phyloP scores from a whole-genome alignment of 1,140 invertebrate species.

The Reticulitermes speratus region DNA sequence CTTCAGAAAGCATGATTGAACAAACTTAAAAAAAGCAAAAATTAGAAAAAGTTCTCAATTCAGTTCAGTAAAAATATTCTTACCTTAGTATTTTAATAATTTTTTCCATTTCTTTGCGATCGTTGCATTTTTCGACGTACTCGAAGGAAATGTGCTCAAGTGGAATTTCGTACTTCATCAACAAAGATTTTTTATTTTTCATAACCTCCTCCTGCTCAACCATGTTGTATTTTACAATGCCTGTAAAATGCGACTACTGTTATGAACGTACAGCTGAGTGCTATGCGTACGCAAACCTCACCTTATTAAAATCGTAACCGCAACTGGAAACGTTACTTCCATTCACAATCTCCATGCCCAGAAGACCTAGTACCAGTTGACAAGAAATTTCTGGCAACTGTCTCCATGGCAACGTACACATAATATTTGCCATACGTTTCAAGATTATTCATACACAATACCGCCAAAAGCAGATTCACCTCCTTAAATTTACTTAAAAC shows the following conservation, averaged over 20 bases:
- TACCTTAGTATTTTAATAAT: slow-evolving; percentile 58
- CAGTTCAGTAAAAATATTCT: slow-evolving; percentile 14
- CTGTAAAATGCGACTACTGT: neutral
- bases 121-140: slow-evolving; percentile 55
- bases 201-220: neutral
- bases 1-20: no score
- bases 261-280: neutral
- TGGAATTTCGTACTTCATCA: slow-evolving; percentile 58
- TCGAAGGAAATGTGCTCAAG: slow-evolving; percentile 59
- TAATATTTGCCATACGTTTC: neutral
- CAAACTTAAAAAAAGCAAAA: neutral
- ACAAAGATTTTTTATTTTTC: slow-evolving; percentile 44
- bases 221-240: neutral
- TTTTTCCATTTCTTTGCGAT: slow-evolving; percentile 57
- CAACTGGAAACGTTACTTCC: neutral
- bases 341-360: neutral
- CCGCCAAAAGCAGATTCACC: neutral
- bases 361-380: neutral
- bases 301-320: neutral
- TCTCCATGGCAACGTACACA: slow-evolving; percentile 6
- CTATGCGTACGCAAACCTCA: neutral
- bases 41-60: neutral
- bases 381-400: slow-evolving; percentile 3
- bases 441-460: neutral
- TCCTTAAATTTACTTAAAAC: no score